Evolutionary conservation across 1,140 invertebrate genomes (phyloP).

Genomic region (Drosophila pallidifrons): DNA sequence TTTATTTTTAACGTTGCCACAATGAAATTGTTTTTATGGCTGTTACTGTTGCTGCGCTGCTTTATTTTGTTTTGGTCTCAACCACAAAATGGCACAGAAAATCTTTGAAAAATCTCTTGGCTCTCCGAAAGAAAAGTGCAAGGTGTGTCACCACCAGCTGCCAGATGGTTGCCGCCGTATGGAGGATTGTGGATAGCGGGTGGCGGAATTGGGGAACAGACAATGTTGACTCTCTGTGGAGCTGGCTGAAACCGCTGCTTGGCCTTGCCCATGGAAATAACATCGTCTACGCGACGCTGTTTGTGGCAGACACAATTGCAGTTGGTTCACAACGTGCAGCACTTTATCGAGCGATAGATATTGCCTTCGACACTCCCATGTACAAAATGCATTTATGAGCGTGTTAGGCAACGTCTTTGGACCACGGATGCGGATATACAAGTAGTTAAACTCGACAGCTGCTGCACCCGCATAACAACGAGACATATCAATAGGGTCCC

Average conservation of each 20-base stretch:
- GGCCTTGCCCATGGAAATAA: conserved; percentile 67
- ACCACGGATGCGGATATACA: conserved; percentile 48
- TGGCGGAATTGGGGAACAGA: conserved; percentile 33
- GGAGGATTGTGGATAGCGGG: neutral
- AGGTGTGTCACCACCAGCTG: conserved; percentile 48
- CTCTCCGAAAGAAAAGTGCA: conserved; percentile 57
- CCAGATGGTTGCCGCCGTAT: neutral
- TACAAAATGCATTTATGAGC: conserved; percentile 14
- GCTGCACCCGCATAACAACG: conserved; percentile 51
- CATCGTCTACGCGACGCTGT: neutral
- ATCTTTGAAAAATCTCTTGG: conserved; percentile 51
- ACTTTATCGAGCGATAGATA: conserved; percentile 46
- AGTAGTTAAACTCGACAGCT: conserved; percentile 29
- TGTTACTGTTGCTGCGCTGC: conserved; percentile 25
- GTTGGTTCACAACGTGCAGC: conserved; percentile 55
- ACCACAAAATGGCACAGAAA: conserved; percentile 71
- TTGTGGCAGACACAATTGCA: conserved; percentile 60
- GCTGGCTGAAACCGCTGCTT: conserved; percentile 16
- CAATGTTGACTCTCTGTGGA: conserved; percentile 19
- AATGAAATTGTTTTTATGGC: conserved; percentile 56
- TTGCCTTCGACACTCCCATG: conserved; percentile 33
- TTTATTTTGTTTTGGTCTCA: conserved; percentile 49
- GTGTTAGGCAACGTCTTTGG: conserved; percentile 16
- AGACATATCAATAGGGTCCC: conserved; percentile 28
- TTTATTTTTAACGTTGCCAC: conserved; percentile 53